Percentiles rank a stretch among this genome's conserved stretches.
Conservation (phyloP, 2,113 vertebrate species). For the Panthera leo region DNA sequence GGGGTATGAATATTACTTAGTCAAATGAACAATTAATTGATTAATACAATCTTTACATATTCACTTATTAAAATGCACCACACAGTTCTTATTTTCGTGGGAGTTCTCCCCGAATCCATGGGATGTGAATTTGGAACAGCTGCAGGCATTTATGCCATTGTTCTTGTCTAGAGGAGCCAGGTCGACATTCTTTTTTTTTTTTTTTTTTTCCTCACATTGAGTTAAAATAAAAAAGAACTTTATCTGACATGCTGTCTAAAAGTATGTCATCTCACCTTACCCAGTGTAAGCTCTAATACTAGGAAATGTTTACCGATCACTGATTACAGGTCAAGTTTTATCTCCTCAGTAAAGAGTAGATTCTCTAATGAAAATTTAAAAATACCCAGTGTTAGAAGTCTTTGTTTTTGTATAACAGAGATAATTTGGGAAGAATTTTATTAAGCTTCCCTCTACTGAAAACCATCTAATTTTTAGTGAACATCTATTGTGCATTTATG, state of each 20-base stretch:
- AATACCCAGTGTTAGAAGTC: neutral
- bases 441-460: neutral
- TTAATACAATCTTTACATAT: conserved; percentile 60
- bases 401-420: neutral
- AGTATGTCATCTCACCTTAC: neutral
- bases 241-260: neutral
- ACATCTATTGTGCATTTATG: neutral
- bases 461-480: neutral
- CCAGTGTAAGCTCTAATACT: neutral
- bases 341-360: neutral
- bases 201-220: neutral
- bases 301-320: neutral
- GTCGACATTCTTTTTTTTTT: neutral
- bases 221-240: neutral
- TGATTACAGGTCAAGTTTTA: neutral
- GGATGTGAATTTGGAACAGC: conserved; percentile 20
- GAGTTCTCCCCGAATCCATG: conserved; percentile 4
- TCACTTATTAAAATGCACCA: conserved; percentile 52
- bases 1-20: conserved; percentile 55
- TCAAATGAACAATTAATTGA: conserved; percentile 67
- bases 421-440: neutral
- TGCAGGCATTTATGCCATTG: neutral
- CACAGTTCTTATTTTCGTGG: conserved; percentile 40
- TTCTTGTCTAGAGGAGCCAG: neutral
- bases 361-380: neutral